phyloP scores from a whole-genome alignment of 2,888 invertebrate genomes.

The Trissoscelio sp. region DNA sequence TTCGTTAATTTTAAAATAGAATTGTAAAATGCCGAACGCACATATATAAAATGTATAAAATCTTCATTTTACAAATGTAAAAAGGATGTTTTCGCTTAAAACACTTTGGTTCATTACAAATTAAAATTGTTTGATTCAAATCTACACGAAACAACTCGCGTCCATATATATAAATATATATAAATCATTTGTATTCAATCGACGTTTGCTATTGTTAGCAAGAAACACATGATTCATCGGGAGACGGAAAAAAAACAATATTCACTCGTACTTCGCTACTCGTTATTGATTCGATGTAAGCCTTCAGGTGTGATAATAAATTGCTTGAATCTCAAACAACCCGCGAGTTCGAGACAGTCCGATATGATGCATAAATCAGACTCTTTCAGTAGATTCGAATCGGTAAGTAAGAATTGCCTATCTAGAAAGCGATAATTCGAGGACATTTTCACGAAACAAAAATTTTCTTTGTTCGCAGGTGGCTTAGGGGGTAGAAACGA shows the following conservation, averaged over 20 bases:
- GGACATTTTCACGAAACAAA: not conserved
- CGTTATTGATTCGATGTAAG: slow-evolving; percentile 42
- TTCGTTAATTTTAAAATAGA: not conserved
- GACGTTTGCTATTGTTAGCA: slow-evolving; percentile 41
- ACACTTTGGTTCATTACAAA: slow-evolving; percentile 9
- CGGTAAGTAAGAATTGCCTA: not conserved
- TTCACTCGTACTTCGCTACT: slow-evolving; percentile 10
- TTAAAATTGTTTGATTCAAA: slow-evolving; percentile 33
- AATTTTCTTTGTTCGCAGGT: slow-evolving; percentile 13
- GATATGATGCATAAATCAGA: not conserved
- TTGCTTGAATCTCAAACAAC: slow-evolving; percentile 22
- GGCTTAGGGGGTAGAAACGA: too few relatives aligned
- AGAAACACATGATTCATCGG: slow-evolving; percentile 38
- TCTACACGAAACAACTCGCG: slow-evolving; percentile 37
- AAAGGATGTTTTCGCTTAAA: slow-evolving; percentile 12
- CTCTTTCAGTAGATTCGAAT: not conserved
- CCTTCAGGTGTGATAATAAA: slow-evolving; percentile 48
- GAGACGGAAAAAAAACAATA: slow-evolving; percentile 19
- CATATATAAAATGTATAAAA: slow-evolving; percentile 51
- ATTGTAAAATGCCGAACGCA: slow-evolving; percentile 16
- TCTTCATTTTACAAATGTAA: slow-evolving; percentile 32
- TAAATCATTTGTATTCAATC: slow-evolving; percentile 53
- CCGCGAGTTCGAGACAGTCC: not conserved
- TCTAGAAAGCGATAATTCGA: not conserved
- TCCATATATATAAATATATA: slow-evolving; percentile 52